phyloP scores from a whole-genome alignment of 2,888 invertebrate species.

The Papilio demoleus region DNA sequence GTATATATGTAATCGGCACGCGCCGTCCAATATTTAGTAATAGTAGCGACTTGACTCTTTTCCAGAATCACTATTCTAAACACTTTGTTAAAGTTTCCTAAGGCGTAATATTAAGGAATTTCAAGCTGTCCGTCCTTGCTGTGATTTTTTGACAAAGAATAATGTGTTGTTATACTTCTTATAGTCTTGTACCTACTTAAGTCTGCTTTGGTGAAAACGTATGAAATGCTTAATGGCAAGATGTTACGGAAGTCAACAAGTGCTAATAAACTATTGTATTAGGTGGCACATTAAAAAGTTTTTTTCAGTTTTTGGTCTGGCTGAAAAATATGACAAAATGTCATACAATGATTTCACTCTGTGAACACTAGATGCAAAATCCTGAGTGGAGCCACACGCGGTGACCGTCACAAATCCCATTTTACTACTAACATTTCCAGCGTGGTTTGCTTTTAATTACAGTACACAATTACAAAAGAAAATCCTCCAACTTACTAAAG shows the following conservation, averaged over 20 bases:
- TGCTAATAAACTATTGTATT: neutral
- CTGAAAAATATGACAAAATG: neutral
- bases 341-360: neutral
- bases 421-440: neutral
- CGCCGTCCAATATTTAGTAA: constrained; percentile 47
- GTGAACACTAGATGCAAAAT: neutral
- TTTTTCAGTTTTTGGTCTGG: neutral
- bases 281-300: neutral
- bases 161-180: too few species aligned
- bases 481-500: too few species aligned
- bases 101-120: neutral
- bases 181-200: neutral
- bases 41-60: neutral
- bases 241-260: too few species aligned
- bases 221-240: too few species aligned
- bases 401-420: neutral
- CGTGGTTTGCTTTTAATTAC: too few species aligned
- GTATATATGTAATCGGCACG: constrained; percentile 69
- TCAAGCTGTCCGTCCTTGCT: too few species aligned
- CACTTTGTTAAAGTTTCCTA: neutral
- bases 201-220: too few species aligned
- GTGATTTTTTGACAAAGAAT: too few species aligned
- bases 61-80: neutral
- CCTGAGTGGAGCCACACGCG: neutral
- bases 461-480: too few species aligned